Evolutionary conservation across 2,888 invertebrate genomes (phyloP).

Genomic region (Xestia rhomboidea): DNA sequence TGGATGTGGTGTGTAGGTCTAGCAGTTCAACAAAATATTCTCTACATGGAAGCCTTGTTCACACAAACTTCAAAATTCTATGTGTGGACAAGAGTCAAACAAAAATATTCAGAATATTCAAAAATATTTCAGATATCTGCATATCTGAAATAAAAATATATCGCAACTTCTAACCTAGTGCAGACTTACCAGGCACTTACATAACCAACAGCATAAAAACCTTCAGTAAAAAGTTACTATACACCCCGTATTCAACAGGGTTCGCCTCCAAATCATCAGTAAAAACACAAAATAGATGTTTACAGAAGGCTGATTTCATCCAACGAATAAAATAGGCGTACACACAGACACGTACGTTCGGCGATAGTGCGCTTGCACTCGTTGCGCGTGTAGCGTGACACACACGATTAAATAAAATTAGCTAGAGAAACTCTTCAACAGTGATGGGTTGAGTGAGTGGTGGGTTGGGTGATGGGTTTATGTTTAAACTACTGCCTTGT

Average conservation of each 20-base stretch:
- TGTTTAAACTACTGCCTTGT: no score
- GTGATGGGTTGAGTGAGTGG: no score
- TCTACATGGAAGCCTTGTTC: not conserved
- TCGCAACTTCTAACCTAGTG: not conserved
- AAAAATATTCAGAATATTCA: not conserved
- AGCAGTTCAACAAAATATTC: not conserved
- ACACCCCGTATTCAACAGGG: constrained; percentile 41
- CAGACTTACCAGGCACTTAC: not conserved
- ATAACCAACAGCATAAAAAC: not conserved
- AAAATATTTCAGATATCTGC: no score
- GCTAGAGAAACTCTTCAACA: not conserved
- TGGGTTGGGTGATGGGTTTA: no score
- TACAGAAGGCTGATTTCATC: not conserved
- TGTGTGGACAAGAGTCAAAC: not conserved
- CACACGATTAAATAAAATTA: not conserved
- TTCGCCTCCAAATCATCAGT: not conserved
- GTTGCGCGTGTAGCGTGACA: no score
- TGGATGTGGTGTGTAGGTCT: no score
- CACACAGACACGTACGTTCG: no score
- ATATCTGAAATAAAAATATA: not conserved
- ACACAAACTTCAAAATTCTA: not conserved
- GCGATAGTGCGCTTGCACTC: no score
- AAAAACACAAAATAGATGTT: not conserved
- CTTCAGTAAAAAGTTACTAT: not conserved
- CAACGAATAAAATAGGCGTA: not conserved